These are phyloP conservation scores for Lissocephala sabroskyi DNA, from an alignment of 2,888 invertebrate genomes.

Conservation along the genomic window DNA sequence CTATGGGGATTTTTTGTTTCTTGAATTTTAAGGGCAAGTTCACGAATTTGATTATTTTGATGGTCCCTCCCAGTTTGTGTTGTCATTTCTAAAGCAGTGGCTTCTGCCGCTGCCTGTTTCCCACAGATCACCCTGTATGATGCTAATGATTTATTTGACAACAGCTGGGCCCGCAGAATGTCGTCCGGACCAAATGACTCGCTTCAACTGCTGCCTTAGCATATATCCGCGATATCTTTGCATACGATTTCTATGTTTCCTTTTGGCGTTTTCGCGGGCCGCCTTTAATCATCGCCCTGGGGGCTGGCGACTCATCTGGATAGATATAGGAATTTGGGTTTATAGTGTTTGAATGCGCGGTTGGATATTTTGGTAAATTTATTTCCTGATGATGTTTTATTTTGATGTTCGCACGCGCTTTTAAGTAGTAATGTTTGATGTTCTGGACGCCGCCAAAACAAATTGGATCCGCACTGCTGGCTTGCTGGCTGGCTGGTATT, in stretches of 20 bases:
- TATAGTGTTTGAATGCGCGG: constrained; percentile 25
- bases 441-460: constrained; percentile 37
- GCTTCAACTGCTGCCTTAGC: constrained; percentile 14
- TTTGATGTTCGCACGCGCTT: constrained; percentile 56
- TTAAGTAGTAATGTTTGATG: constrained; percentile 41
- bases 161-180: constrained; percentile 49
- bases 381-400: constrained; percentile 63
- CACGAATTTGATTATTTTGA: no score
- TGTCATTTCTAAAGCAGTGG: no score
- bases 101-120: no score
- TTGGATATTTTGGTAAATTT: constrained; percentile 43
- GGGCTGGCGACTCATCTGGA: neutral
- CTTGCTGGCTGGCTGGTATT: constrained; percentile 24
- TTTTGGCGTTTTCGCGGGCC: neutral
- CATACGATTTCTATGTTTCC: neutral
- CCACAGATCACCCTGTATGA: constrained; percentile 56
- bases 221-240: no score
- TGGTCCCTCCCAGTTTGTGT: no score
- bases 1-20: no score
- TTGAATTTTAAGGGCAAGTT: no score
- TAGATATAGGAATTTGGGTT: constrained; percentile 15
- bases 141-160: constrained; percentile 50
- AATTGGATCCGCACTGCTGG: no score
- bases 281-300: no score
- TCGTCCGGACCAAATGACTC: no score